Conservation (phyloP, 2,888 invertebrate species). For the Melanostoma mellinum region DNA sequence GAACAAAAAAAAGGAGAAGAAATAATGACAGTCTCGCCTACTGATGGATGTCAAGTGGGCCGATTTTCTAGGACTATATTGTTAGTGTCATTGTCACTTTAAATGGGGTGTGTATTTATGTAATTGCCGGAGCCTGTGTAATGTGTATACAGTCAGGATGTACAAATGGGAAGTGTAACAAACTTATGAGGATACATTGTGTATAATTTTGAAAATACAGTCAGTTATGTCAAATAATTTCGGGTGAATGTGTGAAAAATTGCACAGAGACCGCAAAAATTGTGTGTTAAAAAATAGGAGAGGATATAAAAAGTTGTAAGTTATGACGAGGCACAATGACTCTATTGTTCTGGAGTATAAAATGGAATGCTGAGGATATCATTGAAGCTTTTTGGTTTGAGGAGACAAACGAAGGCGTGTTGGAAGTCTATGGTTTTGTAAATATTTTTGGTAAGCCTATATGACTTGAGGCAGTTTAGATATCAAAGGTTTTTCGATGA, state of each 20-base stretch:
- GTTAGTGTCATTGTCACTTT: slow-evolving; percentile 46
- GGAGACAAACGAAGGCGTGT: no score
- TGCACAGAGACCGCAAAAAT: slow-evolving; percentile 39
- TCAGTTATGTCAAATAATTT: slow-evolving; percentile 34
- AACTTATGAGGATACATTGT: slow-evolving; percentile 24
- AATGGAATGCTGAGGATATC: slow-evolving; percentile 2
- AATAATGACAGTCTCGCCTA: slow-evolving; percentile 55
- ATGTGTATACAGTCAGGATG: neutral
- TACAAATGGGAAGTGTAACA: neutral
- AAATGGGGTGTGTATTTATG: slow-evolving; percentile 57
- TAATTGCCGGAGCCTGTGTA: slow-evolving; percentile 40
- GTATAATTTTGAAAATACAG: slow-evolving; percentile 38
- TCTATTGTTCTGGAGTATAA: neutral
- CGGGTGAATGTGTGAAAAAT: slow-evolving; percentile 30
- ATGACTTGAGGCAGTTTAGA: no score
- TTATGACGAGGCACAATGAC: neutral
- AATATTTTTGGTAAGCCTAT: no score
- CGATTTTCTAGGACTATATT: slow-evolving; percentile 36
- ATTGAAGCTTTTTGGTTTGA: no score
- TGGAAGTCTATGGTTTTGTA: no score
- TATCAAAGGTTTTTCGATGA: no score
- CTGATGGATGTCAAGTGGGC: slow-evolving; percentile 60
- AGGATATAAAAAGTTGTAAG: slow-evolving; percentile 1
- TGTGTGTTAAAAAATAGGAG: slow-evolving; percentile 23
- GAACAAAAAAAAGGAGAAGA: slow-evolving; percentile 12